These are phyloP conservation scores for Sycophila texana DNA, from an alignment of 2,888 invertebrate genomes.

Conservation along the genomic window DNA sequence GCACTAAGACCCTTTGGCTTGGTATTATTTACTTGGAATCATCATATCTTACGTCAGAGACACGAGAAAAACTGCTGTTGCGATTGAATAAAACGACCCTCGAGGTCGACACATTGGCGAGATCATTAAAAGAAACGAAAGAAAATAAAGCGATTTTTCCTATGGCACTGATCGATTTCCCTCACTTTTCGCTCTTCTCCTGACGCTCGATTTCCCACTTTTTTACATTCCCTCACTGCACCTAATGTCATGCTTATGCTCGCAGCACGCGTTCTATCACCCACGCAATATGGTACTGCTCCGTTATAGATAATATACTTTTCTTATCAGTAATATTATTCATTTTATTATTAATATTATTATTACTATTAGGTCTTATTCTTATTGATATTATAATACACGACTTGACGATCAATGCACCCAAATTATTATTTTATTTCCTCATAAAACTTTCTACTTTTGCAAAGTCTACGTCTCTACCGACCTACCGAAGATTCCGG, in stretches of 20 bases:
- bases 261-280: conserved; percentile 28
- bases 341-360: conserved; percentile 23
- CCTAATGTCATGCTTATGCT: conserved; percentile 30
- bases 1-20: conserved; percentile 53
- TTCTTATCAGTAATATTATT: conserved; percentile 31
- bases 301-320: conserved; percentile 27
- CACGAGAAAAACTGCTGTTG: conserved; percentile 37
- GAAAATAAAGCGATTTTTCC: conserved; percentile 8
- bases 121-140: conserved; percentile 59
- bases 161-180: conserved; percentile 57
- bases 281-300: conserved; percentile 30
- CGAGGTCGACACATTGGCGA: conserved; percentile 61
- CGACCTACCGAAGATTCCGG: conserved; percentile 59
- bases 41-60: conserved; percentile 53
- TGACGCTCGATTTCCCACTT: conserved; percentile 47
- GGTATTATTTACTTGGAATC: conserved; percentile 55
- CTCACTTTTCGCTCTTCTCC: conserved; percentile 33
- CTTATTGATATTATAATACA: conserved; percentile 51
- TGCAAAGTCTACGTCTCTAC: conserved; percentile 40
- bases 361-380: conserved; percentile 35
- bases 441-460: conserved; percentile 34
- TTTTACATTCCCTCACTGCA: conserved; percentile 9
- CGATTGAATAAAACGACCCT: conserved; percentile 47
- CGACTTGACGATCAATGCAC: conserved; percentile 54
- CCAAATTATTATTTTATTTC: conserved; percentile 35